Conservation (phyloP, 2,797 vertebrate genomes). For the Rallus crepitans region DNA sequence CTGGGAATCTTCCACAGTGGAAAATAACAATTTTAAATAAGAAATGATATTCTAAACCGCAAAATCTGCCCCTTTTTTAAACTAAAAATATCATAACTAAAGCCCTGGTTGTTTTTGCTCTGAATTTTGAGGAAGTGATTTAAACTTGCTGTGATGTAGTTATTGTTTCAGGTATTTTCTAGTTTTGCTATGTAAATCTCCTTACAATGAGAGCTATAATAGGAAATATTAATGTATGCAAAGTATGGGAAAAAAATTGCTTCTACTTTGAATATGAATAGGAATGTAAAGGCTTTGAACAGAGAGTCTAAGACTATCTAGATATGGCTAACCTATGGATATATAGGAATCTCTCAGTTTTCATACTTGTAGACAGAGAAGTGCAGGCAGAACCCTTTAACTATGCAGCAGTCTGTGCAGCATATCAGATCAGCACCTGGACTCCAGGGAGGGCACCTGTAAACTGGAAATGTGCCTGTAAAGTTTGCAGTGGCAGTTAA, state of each 20-base stretch:
- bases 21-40: background rate
- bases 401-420: rapidly evolving
- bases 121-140: background rate
- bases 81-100: background rate
- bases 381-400: background rate
- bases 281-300: background rate
- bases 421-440: background rate
- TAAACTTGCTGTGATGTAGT: background rate
- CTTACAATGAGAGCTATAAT: background rate
- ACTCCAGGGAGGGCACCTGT: background rate
- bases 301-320: background rate
- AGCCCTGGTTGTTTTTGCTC: background rate
- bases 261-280: background rate
- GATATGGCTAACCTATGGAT: background rate
- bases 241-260: background rate
- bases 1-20: background rate
- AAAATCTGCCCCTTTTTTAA: background rate
- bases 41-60: background rate
- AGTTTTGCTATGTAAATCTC: background rate
- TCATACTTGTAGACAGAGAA: background rate
- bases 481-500: background rate
- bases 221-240: background rate
- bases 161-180: background rate
- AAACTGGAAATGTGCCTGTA: background rate
- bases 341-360: background rate